These are phyloP conservation scores for Climacteris rufus DNA, from an alignment of 2,113 vertebrate species.

Conservation along the genomic window DNA sequence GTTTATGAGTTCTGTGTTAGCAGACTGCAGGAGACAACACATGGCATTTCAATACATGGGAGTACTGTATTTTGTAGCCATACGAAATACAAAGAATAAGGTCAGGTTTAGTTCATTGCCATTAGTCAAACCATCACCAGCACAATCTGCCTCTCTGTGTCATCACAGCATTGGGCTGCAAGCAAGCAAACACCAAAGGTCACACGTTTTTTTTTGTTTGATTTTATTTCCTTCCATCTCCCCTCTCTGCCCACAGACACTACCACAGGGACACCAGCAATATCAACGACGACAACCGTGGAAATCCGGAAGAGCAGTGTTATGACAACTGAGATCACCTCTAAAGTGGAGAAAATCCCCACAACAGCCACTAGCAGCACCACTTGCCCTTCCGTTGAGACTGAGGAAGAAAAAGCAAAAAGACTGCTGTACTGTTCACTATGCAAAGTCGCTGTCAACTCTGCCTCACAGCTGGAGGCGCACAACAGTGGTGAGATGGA, in stretches of 20 bases:
- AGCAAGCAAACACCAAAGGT: not conserved
- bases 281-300: conserved; percentile 63
- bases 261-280: conserved; percentile 71
- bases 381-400: conserved; percentile 76
- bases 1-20: not conserved
- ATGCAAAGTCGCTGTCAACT: conserved; percentile 98
- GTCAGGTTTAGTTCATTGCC: not conserved
- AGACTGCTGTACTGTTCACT: conserved; percentile 96
- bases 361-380: conserved; percentile 63
- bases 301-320: conserved; percentile 64
- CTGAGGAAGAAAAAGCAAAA: conserved; percentile 93
- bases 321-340: conserved; percentile 75
- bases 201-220: not conserved
- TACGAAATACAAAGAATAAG: not conserved
- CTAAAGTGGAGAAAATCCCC: conserved; percentile 76
- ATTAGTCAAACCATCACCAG: not conserved
- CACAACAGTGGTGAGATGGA: conserved; percentile 92
- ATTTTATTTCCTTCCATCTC: not conserved
- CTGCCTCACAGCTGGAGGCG: conserved; percentile 94
- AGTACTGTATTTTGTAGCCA: not conserved
- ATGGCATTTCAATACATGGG: not conserved
- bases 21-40: not conserved
- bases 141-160: not conserved
- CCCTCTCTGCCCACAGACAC: conserved; percentile 65
- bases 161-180: not conserved